phyloP scores from a whole-genome alignment of 2,888 invertebrate genomes.

The Caenorhabditis auriculariae region DNA sequence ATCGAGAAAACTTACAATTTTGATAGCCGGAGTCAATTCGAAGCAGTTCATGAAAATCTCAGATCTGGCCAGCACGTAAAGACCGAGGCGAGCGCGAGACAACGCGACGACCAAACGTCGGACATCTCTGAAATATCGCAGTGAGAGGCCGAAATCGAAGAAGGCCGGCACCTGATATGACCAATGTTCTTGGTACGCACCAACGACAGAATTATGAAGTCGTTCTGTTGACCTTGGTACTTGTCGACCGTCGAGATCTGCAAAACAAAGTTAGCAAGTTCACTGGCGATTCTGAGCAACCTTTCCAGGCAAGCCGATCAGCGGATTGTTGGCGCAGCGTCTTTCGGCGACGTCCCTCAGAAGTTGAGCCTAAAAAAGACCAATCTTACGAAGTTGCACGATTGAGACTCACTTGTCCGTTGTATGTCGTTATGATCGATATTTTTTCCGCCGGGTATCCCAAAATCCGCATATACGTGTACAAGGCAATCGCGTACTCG shows the following conservation, averaged over 20 bases:
- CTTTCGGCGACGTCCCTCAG: conserved; percentile 88
- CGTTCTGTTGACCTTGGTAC: conserved; percentile 99
- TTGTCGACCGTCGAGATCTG: conserved; percentile 86
- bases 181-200: conserved; percentile 96
- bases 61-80: conserved; percentile 91
- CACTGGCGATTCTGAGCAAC: conserved; percentile 64
- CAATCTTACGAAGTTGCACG: too few species aligned
- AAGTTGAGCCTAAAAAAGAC: conserved; percentile 86
- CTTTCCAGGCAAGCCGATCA: conserved; percentile 89
- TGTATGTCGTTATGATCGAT: conserved; percentile 96
- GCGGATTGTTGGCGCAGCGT: conserved; percentile 88
- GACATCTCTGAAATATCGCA: conserved; percentile 75
- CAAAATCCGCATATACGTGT: conserved; percentile 95
- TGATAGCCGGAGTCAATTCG: conserved; percentile 92
- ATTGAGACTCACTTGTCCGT: conserved; percentile 71
- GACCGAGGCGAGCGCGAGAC: conserved; percentile 91
- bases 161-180: conserved; percentile 83
- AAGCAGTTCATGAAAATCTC: conserved; percentile 92
- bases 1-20: conserved; percentile 71
- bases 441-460: conserved; percentile 96
- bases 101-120: conserved; percentile 94
- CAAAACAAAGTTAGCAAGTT: conserved; percentile 3
- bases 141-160: too few species aligned
- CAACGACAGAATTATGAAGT: conserved; percentile 90
- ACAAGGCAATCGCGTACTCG: conserved; percentile 91